These are phyloP conservation scores for Eupithecia exiguata DNA, from an alignment of 2,888 invertebrate genomes.

Conservation along the genomic window DNA sequence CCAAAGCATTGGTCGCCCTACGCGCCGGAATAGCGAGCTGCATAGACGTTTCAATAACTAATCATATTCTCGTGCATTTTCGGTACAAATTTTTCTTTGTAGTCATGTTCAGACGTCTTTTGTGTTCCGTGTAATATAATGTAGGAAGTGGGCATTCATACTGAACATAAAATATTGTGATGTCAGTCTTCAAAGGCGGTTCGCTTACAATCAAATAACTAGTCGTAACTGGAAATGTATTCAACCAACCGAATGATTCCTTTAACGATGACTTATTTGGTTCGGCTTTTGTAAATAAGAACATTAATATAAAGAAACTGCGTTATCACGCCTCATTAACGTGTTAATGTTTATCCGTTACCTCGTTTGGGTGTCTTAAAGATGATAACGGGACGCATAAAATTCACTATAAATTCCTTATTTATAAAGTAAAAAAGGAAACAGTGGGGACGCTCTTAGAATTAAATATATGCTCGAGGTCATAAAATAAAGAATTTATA, in stretches of 20 bases:
- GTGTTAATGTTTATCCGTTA: slow-evolving; percentile 56
- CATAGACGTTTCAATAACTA: slow-evolving; percentile 33
- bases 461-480: slow-evolving; percentile 80
- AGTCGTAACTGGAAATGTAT: slow-evolving; percentile 47
- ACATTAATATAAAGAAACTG: slow-evolving; percentile 59
- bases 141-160: slow-evolving; percentile 64
- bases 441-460: slow-evolving; percentile 75
- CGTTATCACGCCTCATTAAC: slow-evolving; percentile 62
- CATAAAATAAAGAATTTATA: slow-evolving; percentile 83
- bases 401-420: slow-evolving; percentile 74
- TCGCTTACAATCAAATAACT: slow-evolving; percentile 57
- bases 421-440: slow-evolving; percentile 79
- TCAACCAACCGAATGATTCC: slow-evolving; percentile 48
- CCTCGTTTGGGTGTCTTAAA: slow-evolving; percentile 61
- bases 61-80: slow-evolving; percentile 58
- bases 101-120: slow-evolving; percentile 62
- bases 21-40: slow-evolving; percentile 11
- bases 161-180: slow-evolving; percentile 55
- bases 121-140: slow-evolving; percentile 67
- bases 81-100: slow-evolving; percentile 63
- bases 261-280: slow-evolving; percentile 50
- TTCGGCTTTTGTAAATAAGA: slow-evolving; percentile 54
- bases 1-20: slow-evolving; percentile 26
- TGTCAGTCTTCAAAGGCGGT: slow-evolving; percentile 62
- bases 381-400: slow-evolving; percentile 69